A percentile compares a stretch with the other conserved stretches of the same genome.
Conservation (phyloP, 64 coral and sea anemone species). For the Hydrozoanthus tunicans region DNA sequence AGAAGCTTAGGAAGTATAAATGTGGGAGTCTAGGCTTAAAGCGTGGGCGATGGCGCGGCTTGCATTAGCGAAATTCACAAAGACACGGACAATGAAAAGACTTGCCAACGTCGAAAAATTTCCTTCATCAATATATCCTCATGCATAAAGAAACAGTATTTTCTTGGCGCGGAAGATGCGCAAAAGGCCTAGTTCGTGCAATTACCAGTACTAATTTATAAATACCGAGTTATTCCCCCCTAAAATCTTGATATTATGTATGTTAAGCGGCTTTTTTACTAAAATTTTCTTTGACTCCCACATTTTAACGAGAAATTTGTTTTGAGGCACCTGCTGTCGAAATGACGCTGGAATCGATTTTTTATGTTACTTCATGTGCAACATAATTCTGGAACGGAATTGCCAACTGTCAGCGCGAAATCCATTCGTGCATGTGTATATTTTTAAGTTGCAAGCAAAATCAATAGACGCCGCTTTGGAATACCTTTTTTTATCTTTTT, state of each 20-base stretch:
- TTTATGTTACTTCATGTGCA: no score
- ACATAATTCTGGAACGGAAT: no score
- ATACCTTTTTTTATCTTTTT: not conserved
- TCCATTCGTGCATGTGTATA: not conserved
- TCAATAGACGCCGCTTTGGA: not conserved
- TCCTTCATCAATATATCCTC: not conserved
- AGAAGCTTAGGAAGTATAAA: no score
- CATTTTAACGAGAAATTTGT: constrained; percentile 11
- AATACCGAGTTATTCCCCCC: no score
- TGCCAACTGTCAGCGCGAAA: not conserved
- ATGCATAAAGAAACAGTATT: no score
- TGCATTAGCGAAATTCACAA: not conserved
- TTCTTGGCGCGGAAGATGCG: no score
- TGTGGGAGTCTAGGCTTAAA: no score
- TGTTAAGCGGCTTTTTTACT: constrained; percentile 7
- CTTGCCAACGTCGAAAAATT: not conserved
- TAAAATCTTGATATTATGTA: not conserved
- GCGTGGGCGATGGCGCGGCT: not conserved
- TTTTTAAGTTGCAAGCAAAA: not conserved
- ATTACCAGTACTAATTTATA: no score
- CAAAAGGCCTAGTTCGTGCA: no score
- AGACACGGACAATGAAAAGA: not conserved
- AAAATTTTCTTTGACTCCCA: constrained; percentile 6
- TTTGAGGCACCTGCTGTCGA: no score
- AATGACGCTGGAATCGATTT: no score